Conservation (phyloP, 2,113 vertebrate genomes). For the Caloenas nicobarica region DNA sequence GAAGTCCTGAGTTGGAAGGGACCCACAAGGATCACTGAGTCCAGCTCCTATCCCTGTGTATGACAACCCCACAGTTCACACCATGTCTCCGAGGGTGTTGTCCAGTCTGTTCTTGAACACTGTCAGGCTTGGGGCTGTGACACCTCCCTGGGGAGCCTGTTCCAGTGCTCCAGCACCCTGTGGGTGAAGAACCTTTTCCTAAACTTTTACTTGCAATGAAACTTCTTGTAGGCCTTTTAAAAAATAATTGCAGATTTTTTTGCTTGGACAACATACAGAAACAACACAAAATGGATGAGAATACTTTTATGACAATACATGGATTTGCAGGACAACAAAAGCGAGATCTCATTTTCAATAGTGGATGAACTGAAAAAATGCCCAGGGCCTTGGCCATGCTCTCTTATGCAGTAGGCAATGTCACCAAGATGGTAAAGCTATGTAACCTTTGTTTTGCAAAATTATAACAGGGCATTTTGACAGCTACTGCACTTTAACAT, state of each 20-base stretch:
- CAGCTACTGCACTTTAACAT: neutral
- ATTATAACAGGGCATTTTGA: fast-evolving
- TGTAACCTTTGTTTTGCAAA: neutral
- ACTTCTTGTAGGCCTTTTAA: neutral
- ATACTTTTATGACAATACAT: neutral
- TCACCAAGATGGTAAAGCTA: neutral
- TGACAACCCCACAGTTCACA: too few species aligned
- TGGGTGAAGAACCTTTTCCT: too few species aligned
- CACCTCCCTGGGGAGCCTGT: too few species aligned
- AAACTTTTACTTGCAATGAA: neutral
- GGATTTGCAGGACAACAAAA: neutral
- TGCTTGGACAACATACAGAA: neutral
- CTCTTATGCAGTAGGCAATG: neutral
- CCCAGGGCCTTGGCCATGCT: fast-evolving
- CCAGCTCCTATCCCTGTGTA: too few species aligned
- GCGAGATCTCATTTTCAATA: neutral
- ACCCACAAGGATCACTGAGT: too few species aligned
- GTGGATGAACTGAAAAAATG: neutral
- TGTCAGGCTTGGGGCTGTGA: too few species aligned
- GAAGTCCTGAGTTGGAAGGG: too few species aligned
- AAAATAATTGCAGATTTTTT: neutral
- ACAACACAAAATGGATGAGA: neutral
- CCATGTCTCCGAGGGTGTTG: too few species aligned
- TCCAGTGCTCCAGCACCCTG: too few species aligned
- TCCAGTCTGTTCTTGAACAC: too few species aligned